These are phyloP conservation scores for Mormyrops attenuatus DNA, from an alignment of 2,797 vertebrate species.

Conservation along the genomic window DNA sequence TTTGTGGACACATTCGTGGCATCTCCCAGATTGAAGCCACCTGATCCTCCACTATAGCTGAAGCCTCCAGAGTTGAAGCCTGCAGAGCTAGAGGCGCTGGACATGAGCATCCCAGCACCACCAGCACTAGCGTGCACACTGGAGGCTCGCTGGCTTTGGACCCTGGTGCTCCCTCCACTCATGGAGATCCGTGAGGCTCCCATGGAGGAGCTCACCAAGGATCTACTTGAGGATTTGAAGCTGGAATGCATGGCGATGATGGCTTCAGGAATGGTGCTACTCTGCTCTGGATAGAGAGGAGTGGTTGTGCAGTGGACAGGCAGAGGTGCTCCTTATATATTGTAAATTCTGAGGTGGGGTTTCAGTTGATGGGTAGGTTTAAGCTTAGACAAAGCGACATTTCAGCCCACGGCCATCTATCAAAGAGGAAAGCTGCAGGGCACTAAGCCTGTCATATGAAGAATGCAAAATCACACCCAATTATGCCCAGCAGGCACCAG, in stretches of 20 bases:
- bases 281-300: background rate
- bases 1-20: background rate
- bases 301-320: background rate
- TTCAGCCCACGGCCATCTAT: background rate
- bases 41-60: background rate
- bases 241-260: background rate
- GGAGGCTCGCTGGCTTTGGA: background rate
- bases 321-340: background rate
- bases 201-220: background rate
- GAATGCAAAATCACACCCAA: background rate
- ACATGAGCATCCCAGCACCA: background rate
- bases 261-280: background rate
- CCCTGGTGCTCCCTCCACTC: background rate
- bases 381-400: background rate
- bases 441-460: background rate
- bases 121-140: background rate
- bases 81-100: background rate
- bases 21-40: background rate
- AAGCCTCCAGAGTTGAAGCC: background rate
- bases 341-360: background rate
- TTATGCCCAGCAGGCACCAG: background rate
- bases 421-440: background rate
- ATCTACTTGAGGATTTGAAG: background rate
- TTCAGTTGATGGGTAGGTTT: background rate
- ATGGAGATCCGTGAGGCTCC: background rate